Evolutionary conservation across 2,888 invertebrate species (phyloP).

Genomic region (Monopis laevigella): DNA sequence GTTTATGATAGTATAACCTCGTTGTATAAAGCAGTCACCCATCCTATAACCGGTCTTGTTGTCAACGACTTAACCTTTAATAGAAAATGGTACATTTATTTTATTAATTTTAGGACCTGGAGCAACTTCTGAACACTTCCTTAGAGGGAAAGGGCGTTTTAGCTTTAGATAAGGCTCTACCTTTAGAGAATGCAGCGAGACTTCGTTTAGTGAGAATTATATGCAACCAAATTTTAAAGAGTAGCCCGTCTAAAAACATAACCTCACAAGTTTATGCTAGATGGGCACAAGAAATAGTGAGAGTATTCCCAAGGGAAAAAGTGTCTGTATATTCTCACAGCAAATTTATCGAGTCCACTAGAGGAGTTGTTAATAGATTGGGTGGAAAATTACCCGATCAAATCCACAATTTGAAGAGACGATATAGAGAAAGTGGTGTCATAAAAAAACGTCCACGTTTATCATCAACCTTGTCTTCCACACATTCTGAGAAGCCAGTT

Average conservation of each 20-base stretch:
- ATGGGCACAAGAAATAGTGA: background rate
- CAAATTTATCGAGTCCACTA: constrained; percentile 10
- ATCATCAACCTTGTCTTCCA: too few relatives aligned
- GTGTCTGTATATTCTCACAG: constrained; percentile 11
- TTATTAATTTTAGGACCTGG: background rate
- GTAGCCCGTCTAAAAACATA: background rate
- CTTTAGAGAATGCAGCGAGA: background rate
- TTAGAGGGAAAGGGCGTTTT: background rate
- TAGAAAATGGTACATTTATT: too few relatives aligned
- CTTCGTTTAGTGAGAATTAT: background rate
- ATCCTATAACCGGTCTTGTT: too few relatives aligned
- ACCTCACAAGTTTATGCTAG: background rate
- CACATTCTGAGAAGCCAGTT: too few relatives aligned
- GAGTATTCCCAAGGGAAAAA: constrained; percentile 11
- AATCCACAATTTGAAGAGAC: constrained; percentile 11
- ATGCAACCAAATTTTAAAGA: too few relatives aligned
- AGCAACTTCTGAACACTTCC: background rate
- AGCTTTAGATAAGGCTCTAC: background rate
- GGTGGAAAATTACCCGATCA: constrained; percentile 13
- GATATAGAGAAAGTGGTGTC: constrained; percentile 9
- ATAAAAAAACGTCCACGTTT: constrained; percentile 10
- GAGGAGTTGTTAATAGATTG: constrained; percentile 9
- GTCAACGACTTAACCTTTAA: too few relatives aligned
- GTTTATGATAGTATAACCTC: too few relatives aligned
- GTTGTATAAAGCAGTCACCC: too few relatives aligned